These are phyloP conservation scores for Leuciscus waleckii DNA, from an alignment of 2,797 vertebrate genomes.

Conservation along the genomic window DNA sequence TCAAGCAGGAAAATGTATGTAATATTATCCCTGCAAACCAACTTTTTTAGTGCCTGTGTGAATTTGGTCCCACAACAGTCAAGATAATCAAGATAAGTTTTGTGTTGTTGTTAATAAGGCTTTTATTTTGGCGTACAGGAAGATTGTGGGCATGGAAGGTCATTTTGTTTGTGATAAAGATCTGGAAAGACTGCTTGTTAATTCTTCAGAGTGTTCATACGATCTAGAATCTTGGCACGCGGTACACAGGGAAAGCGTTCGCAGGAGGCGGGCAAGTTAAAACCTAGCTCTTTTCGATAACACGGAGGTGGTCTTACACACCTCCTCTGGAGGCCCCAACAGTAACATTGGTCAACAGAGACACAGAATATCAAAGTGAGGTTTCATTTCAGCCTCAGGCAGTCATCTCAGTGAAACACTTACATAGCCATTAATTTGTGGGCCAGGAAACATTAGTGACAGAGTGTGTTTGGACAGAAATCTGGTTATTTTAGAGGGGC, in stretches of 20 bases:
- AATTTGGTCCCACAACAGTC: constrained; percentile 54
- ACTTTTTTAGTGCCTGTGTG: constrained; percentile 10
- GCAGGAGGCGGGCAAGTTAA: constrained; percentile 67
- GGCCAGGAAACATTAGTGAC: constrained; percentile 76
- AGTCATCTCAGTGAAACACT: constrained; percentile 63
- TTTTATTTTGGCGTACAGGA: constrained; percentile 64
- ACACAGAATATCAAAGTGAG: constrained; percentile 49
- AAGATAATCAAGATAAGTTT: constrained; percentile 36
- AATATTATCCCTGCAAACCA: constrained; percentile 71
- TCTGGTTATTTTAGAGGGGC: constrained; percentile 70
- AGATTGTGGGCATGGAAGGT: constrained; percentile 65
- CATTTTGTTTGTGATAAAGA: constrained; percentile 72
- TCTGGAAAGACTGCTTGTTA: constrained; percentile 63
- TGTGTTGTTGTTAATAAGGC: constrained; percentile 67
- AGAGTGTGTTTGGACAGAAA: constrained; percentile 78
- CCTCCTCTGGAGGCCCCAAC: constrained; percentile 63
- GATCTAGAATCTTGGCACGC: constrained; percentile 58
- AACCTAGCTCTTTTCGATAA: constrained; percentile 63
- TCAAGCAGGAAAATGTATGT: constrained; percentile 64
- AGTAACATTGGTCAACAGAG: constrained; percentile 63
- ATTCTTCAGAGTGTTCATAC: constrained; percentile 52
- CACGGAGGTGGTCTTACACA: constrained; percentile 70
- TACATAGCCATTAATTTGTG: constrained; percentile 66
- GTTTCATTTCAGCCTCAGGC: constrained; percentile 61
- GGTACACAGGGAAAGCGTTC: constrained; percentile 62